These are phyloP conservation scores for Labrus mixtus DNA, from an alignment of 2,113 vertebrate species.

Conservation along the genomic window DNA sequence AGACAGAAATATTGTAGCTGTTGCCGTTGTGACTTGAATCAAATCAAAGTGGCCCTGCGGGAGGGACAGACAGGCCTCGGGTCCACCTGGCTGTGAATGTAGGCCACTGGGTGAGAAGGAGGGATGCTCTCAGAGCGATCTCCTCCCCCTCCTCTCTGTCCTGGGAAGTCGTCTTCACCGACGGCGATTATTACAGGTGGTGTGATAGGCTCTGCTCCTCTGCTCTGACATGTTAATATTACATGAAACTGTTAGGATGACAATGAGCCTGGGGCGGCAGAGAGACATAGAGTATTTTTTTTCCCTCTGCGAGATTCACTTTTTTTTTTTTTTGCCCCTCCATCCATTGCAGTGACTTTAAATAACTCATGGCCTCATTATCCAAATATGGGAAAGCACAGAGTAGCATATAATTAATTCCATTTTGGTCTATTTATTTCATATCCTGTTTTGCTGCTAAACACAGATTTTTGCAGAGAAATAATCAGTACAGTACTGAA, in stretches of 20 bases:
- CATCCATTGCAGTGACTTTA: constrained; percentile 64
- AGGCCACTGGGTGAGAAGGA: constrained; percentile 69
- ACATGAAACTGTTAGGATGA: constrained; percentile 80
- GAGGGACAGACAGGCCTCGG: constrained; percentile 34
- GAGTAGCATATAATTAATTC: constrained; percentile 64
- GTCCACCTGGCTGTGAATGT: constrained; percentile 64
- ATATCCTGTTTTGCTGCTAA: constrained; percentile 33
- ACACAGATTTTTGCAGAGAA: constrained; percentile 13
- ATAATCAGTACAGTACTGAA: background rate
- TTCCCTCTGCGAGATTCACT: constrained; percentile 37
- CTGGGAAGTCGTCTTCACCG: constrained; percentile 53
- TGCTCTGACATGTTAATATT: constrained; percentile 80
- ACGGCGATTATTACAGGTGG: constrained; percentile 63
- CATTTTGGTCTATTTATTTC: constrained; percentile 65
- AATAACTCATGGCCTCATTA: constrained; percentile 82
- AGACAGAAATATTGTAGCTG: constrained; percentile 40
- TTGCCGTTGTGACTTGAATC: constrained; percentile 48
- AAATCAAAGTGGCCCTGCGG: constrained; percentile 42
- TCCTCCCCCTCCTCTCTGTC: constrained; percentile 30
- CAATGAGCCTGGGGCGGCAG: constrained; percentile 67
- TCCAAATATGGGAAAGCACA: constrained; percentile 71
- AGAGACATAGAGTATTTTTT: constrained; percentile 38
- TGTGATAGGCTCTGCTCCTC: constrained; percentile 56
- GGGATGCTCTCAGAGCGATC: constrained; percentile 45
- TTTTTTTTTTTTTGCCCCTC: constrained; percentile 35